Evolutionary conservation across 2,797 vertebrate species (phyloP).

Genomic region (Lutjanus campechanus): DNA sequence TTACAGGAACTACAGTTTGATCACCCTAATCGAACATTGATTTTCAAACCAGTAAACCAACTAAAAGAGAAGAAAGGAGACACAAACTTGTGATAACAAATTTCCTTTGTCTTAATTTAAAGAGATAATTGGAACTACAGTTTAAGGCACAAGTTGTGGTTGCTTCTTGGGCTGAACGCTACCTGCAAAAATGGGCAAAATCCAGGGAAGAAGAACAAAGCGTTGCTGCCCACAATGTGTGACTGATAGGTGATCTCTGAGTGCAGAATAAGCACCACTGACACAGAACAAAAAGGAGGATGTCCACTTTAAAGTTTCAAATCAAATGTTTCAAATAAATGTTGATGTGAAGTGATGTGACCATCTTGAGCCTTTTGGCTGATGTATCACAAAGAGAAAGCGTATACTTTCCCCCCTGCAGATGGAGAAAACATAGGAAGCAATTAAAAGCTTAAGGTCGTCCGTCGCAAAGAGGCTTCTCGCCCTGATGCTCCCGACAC

Average conservation of each 20-base stretch:
- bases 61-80: not conserved
- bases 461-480: conserved; percentile 77
- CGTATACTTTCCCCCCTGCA: conserved; percentile 69
- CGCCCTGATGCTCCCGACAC: conserved; percentile 52
- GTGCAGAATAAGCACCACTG: not conserved
- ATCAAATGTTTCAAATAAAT: too few species aligned
- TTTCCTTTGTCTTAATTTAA: not conserved
- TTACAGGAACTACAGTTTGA: not conserved
- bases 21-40: not conserved
- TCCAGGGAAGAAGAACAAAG: not conserved
- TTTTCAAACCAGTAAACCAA: not conserved
- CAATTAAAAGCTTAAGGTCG: conserved; percentile 85
- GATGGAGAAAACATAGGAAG: conserved; percentile 90
- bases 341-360: not conserved
- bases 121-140: not conserved
- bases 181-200: not conserved
- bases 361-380: not conserved
- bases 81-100: not conserved
- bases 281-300: not conserved
- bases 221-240: not conserved
- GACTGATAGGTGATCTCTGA: not conserved
- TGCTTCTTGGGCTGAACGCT: not conserved
- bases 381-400: conserved; percentile 64
- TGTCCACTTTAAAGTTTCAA: not conserved
- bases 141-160: not conserved